Percentiles rank a stretch among this genome's conserved stretches.
These are phyloP conservation scores for Eristalis arbustorum DNA, from an alignment of 2,888 invertebrate species.

Conservation along the genomic window DNA sequence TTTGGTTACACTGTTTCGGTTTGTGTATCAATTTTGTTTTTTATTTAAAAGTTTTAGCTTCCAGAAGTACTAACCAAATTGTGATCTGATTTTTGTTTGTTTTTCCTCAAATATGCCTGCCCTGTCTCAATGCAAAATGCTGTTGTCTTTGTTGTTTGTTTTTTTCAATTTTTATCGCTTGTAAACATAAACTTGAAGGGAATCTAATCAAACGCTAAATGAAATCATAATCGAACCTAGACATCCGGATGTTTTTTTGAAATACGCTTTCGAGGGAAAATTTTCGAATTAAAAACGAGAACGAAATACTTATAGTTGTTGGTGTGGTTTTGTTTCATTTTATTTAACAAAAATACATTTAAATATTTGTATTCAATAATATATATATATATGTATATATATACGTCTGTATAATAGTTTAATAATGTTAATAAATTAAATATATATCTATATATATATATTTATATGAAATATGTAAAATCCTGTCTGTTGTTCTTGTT, in stretches of 20 bases:
- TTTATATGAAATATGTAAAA: constrained; percentile 68
- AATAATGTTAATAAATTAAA: constrained; percentile 72
- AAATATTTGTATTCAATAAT: constrained; percentile 66
- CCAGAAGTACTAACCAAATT: constrained; percentile 75
- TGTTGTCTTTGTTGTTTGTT: constrained; percentile 47
- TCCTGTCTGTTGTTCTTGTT: constrained; percentile 36
- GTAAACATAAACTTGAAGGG: constrained; percentile 52
- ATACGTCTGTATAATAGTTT: constrained; percentile 68
- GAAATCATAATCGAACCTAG: constrained; percentile 19
- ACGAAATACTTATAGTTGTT: constrained; percentile 53
- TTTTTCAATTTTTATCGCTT: constrained; percentile 5
- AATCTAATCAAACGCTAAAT: constrained; percentile 27
- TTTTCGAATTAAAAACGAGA: neutral
- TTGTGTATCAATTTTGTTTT: constrained; percentile 35
- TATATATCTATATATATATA: constrained; percentile 72
- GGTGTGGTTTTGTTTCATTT: constrained; percentile 34
- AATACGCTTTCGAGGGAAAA: constrained; percentile 17
- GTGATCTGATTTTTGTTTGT: constrained; percentile 39
- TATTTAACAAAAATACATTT: constrained; percentile 68
- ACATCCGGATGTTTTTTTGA: neutral
- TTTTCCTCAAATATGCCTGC: constrained; percentile 66
- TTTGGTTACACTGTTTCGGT: constrained; percentile 52
- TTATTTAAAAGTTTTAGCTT: constrained; percentile 74
- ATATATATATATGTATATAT: constrained; percentile 41
- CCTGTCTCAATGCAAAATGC: constrained; percentile 60